phyloP scores from a whole-genome alignment of 2,113 vertebrate species.

The Stigmatopora argus region DNA sequence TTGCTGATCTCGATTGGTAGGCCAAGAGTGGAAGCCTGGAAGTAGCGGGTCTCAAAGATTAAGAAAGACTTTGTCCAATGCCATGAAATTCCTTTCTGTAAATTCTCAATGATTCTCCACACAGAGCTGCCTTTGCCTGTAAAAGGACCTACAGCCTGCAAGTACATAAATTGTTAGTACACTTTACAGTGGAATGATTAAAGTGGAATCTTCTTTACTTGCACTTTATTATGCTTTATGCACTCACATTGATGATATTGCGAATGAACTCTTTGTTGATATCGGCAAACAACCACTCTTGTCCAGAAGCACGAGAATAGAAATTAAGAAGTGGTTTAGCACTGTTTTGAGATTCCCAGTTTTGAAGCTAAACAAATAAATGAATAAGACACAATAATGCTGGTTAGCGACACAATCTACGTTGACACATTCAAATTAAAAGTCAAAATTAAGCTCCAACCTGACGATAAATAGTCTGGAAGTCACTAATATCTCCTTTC shows the following conservation, averaged over 20 bases:
- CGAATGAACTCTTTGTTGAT: slow-evolving; percentile 54
- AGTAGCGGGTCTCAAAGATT: slow-evolving; percentile 60
- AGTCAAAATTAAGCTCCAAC: slow-evolving; percentile 44
- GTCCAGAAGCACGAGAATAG: slow-evolving; percentile 56
- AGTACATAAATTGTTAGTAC: slow-evolving; percentile 3
- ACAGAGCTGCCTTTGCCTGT: slow-evolving; percentile 53
- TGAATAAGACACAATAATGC: not conserved
- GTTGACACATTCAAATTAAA: not conserved
- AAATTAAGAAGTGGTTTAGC: slow-evolving; percentile 53
- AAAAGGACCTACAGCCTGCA: slow-evolving; percentile 48
- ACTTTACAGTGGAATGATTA: not conserved
- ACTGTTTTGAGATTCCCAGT: slow-evolving; percentile 51
- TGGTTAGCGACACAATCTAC: not conserved
- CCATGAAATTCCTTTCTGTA: slow-evolving; percentile 60
- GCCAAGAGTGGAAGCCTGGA: slow-evolving; percentile 66
- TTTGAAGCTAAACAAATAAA: slow-evolving; percentile 55
- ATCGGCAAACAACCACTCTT: slow-evolving; percentile 64
- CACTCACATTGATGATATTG: slow-evolving; percentile 50
- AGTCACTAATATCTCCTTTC: slow-evolving; percentile 50
- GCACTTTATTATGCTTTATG: not conserved
- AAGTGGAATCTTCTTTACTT: not conserved
- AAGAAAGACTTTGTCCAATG: slow-evolving; percentile 61
- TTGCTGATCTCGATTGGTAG: slow-evolving; percentile 73
- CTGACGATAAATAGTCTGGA: slow-evolving; percentile 46
- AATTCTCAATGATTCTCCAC: slow-evolving; percentile 46